These are phyloP conservation scores for Xyliphius kryptos DNA, from an alignment of 2,113 vertebrate genomes.

Conservation along the genomic window DNA sequence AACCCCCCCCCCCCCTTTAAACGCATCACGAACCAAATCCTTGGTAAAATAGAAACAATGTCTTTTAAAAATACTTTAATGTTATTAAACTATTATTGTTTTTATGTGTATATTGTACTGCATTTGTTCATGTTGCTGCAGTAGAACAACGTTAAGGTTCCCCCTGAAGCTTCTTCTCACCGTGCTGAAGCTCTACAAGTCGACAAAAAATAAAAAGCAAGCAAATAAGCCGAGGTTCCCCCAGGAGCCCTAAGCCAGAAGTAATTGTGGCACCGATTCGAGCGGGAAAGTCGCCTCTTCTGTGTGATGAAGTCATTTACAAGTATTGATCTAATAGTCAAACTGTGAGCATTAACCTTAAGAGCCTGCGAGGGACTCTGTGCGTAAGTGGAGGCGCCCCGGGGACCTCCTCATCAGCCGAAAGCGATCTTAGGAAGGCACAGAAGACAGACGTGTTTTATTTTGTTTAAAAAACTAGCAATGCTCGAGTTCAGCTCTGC, in stretches of 20 bases:
- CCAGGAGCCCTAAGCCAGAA: constrained; percentile 42
- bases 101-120: no score
- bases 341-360: constrained; percentile 61
- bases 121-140: no score
- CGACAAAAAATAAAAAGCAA: no score
- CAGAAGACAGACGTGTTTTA: constrained; percentile 54
- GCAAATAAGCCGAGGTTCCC: constrained; percentile 40
- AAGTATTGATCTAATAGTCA: constrained; percentile 69
- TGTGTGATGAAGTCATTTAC: constrained; percentile 66
- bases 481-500: no score
- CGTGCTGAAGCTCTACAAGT: no score
- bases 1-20: no score
- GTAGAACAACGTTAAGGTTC: no score
- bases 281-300: constrained; percentile 56
- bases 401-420: constrained; percentile 56
- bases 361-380: constrained; percentile 61
- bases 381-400: constrained; percentile 58
- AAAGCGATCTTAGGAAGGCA: constrained; percentile 50
- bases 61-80: no score
- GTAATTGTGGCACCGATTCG: constrained; percentile 55
- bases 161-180: no score
- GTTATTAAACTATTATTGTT: no score
- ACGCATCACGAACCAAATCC: no score
- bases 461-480: constrained; percentile 32
- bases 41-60: no score